Base-by-base conservation (phyloP, 1,140 invertebrate species). In the Drosophila malerkotliana region DNA sequence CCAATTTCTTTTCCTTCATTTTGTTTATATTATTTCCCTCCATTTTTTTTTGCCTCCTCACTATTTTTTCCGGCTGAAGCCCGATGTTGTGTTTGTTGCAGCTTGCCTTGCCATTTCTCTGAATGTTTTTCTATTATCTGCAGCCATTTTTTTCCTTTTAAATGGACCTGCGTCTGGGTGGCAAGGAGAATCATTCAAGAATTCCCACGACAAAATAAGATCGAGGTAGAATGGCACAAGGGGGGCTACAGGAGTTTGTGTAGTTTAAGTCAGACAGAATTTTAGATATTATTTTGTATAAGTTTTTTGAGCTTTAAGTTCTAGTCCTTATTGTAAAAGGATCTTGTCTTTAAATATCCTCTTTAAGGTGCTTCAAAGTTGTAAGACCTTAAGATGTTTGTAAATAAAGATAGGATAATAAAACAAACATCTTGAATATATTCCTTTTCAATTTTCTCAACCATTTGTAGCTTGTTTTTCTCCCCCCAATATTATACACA, bases 1-100 rank as follows among this genome's bases (percentile, higher is more conserved):
- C 78, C 83, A 85, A 87, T 87, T 85, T 78, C 82, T 79, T 87
- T 74, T 77, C 82, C 78, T 88, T 78, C 74, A 78, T 79, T 87
- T 88, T 85, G 83, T 85, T 85, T 87, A 85, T 78, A 82, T 82
- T 85, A 82, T 83, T 64, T 69, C 51, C 64, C 67, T 44, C 41
- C 34, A n/a, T n/a, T 45, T 62, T 47, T 59, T 61, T 54, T 21
- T 3, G 3, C 21, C 45, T 48, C 18, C 39, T 12, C 21, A 45
- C 30, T 30, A 37, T 21, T 74, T 61, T 53, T 72, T 63, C 56
- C 34, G 51, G 39, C 34, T 32, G 63, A 76, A 61, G 54, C 55
- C 12, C 45, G 30, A n/a, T 52, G 45, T 61, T 57, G 21, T 60
- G 51, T n/a, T 79, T 81, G 55, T 26, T 51, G 44, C 54, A 54